Evolutionary conservation across 2,113 vertebrate genomes (phyloP), one percentile per base, ranked within the genome.

Genomic region (Bos javanicus): DNA sequence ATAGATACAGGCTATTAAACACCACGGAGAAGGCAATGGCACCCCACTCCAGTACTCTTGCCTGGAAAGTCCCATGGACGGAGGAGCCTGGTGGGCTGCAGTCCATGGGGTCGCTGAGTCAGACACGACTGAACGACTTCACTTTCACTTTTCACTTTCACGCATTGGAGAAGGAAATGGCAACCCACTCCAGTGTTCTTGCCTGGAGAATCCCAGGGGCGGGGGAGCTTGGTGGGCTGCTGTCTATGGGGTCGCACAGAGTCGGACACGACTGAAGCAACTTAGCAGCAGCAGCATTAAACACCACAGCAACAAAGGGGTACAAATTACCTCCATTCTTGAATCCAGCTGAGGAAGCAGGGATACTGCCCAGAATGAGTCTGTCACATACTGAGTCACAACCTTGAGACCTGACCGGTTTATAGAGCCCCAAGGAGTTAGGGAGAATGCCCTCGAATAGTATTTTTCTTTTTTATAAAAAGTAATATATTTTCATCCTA

Each of bases 391-490:
- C 57, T 91, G 64, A 87, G 33, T 30, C 59, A 25, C 21, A 62
- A 62, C 36, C 33, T 26, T 81, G 30, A 93, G 17, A 76, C 59
- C 52, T 85, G 15, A 88, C 43, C 54, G 26, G 90, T 43, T 92
- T 89, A 59, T 15, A 96, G 15, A 43, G 25, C 64, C 26, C 67
- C 7, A 46, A 10, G 52, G 71, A 87, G 46, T 26, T 54, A 64
- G 54, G 39, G 91, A 91, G 39, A 90, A 87, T 62, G 43, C 13
- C 33, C 39, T 74, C 14, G 3, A 26, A 14, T 80, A 54, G 59
- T 90, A 80, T 7, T 88, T 92, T 83, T 89, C 89, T n/a, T 21
- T 96, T 93, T 88, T 88, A 59, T 89, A 94, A 95, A 94, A 96
- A 59, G 30, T 87, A 78, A n/a, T 60, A 48, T 46, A 71, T 95